Evolutionary conservation across 2,888 invertebrate species (phyloP), one percentile per base, ranked within the genome.

Genomic region (Spialia ferax): DNA sequence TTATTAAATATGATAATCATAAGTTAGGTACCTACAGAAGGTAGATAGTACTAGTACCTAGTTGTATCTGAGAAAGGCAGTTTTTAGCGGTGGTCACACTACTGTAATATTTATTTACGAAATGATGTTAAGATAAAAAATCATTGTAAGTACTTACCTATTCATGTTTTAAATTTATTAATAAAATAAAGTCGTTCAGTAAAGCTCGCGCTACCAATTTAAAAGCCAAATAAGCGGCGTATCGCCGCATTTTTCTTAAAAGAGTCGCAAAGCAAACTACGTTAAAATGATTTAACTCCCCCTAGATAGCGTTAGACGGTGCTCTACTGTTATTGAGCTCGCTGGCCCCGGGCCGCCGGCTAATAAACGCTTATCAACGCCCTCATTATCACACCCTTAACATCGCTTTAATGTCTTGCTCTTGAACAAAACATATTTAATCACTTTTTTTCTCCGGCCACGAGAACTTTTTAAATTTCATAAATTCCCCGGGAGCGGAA

Each of bases 401-500:
- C 94, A 91, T 93, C 92, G 88, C 91, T 91, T 94, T 93, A 94
- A 93, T 94, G 93, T 93, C 91, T 90, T 91, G 91, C 92, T 91
- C 88, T 93, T 91, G 93, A 94, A 94, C 94, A 94, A 94, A 94
- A 94, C 94, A 94, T 94, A 94, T 94, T 94, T 94, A 94, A 94
- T 94, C 93, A 89, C 91, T 93, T 92, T 94, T n/a, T 94, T 89
- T 92, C 86, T 84, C 83, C 79, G 78, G 76, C 72, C 77, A 75
- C 79, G 80, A 81, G 84, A 91, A 92, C 87, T 92, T 93, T 93
- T 89, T 84, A 86, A 92, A 91, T 91, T 93, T 91, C 86, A 89
- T 89, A 91, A 91, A 73, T 75, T 75, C 74, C 68, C 71, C 60
- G 71, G 63, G 69, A 69, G 65, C 69, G 70, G 70, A 68, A 70